Evolutionary conservation across 2,888 invertebrate species (phyloP).

Genomic region (Drosophila emarginata): DNA sequence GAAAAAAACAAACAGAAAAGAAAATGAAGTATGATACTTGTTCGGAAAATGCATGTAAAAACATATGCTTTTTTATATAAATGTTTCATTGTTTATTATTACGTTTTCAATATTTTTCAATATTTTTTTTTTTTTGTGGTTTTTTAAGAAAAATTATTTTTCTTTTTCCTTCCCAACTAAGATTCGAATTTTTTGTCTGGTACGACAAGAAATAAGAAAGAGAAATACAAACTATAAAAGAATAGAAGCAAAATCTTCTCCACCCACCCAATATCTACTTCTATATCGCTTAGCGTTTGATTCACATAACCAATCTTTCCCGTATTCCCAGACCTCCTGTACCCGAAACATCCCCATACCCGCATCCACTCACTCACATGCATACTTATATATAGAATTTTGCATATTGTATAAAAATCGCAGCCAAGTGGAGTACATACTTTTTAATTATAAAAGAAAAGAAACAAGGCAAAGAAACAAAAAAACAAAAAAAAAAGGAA

Average conservation of each 20-base stretch:
- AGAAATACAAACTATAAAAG: not conserved
- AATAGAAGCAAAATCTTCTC: conserved; percentile 11
- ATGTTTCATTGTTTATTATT: conserved; percentile 62
- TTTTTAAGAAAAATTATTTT: conserved; percentile 32
- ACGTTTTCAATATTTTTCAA: conserved; percentile 26
- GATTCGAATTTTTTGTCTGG: conserved; percentile 39
- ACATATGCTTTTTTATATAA: conserved; percentile 60
- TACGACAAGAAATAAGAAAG: conserved; percentile 6
- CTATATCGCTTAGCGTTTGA: conserved; percentile 1
- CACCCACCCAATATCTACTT: conserved; percentile 3
- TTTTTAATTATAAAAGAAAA: conserved; percentile 56
- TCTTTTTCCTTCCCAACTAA: conserved; percentile 18
- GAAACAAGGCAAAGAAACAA: conserved; percentile 5
- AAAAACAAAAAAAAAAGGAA: not conserved
- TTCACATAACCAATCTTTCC: not conserved
- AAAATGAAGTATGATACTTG: conserved; percentile 53
- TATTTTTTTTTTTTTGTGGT: conserved; percentile 1
- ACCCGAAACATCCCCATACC: not conserved
- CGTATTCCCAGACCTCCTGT: not conserved
- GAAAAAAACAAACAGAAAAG: conserved; percentile 47
- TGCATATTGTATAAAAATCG: conserved; percentile 66
- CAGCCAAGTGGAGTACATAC: conserved; percentile 58
- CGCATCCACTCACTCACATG: conserved; percentile 10
- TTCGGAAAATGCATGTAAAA: conserved; percentile 64
- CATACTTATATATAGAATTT: conserved; percentile 13